phyloP scores from a whole-genome alignment of 1,140 invertebrate genomes.

The Octopus sinensis region DNA sequence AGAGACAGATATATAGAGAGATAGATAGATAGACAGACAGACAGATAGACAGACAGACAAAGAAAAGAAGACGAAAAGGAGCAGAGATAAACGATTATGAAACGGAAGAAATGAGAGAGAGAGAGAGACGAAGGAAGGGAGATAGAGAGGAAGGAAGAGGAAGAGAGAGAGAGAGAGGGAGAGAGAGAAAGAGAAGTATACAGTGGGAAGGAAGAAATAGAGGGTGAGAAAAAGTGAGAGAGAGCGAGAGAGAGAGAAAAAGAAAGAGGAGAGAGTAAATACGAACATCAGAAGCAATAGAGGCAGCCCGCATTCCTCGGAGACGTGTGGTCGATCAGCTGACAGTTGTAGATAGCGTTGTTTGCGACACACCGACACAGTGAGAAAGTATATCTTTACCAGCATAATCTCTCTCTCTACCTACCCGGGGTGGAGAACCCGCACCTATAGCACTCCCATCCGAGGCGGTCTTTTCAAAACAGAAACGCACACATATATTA shows the following conservation, averaged over 20 bases:
- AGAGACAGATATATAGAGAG: too few relatives aligned
- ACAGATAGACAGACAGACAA: background rate
- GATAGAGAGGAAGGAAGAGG: background rate
- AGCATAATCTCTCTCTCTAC: too few relatives aligned
- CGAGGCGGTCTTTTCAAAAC: too few relatives aligned
- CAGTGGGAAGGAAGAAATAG: background rate
- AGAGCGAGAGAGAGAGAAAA: background rate
- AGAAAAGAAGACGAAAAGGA: slow-evolving; percentile 14
- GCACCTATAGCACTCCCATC: too few relatives aligned
- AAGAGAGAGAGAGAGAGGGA: background rate
- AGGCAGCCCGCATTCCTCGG: too few relatives aligned
- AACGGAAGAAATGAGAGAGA: slow-evolving; percentile 4
- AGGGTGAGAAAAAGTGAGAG: background rate
- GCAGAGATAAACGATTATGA: slow-evolving; percentile 10
- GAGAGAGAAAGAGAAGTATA: background rate
- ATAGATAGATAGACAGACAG: too few relatives aligned
- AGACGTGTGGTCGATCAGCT: too few relatives aligned
- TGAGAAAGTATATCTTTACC: too few relatives aligned
- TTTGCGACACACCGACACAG: too few relatives aligned
- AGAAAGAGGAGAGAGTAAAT: background rate
- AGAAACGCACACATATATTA: too few relatives aligned
- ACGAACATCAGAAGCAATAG: background rate
- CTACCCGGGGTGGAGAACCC: too few relatives aligned
- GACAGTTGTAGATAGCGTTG: too few relatives aligned
- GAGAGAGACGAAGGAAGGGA: background rate